Evolutionary conservation across 2,797 vertebrate species (phyloP), one percentile per base, ranked within the genome.

Genomic region (Halcyon badia): DNA sequence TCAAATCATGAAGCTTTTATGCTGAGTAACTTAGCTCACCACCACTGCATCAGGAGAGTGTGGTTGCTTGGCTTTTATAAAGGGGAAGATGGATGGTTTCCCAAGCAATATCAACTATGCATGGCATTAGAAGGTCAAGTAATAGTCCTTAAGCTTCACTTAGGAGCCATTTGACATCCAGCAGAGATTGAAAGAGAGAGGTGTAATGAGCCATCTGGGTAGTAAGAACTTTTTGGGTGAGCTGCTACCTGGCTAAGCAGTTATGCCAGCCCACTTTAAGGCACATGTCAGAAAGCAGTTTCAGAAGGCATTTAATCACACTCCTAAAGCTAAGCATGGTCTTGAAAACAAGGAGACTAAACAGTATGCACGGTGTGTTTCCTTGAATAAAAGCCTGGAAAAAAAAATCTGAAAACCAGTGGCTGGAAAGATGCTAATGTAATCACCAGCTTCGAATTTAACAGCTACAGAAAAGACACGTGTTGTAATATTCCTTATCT

Each of bases 141-240:
- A 71, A 31, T 13, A 11, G 52, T 82, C 70, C 80, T 93, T 70
- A 71, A 73, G 57, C 44, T 93, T 91, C 78, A 49, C 88, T 82
- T 87, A 68, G 85, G 58, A 95, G 41, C 66, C 70, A 56, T 92
- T 91, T 95, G 87, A 68, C 80, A 90, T 79, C 87, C 66, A 80
- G 70, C 39, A 90, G 86, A 89, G 33, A 62, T 73, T 44, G 21
- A 51, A 76, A 15, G 58, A 89, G 80, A 90, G 92, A 86, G 73
- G 85, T 93, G 83, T 84, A 95, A 95, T 83, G 85, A 94, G 77
- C 89, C 93, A 86, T 96, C 77, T 93, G 85, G 70, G 54, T 81
- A 48, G 62, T 82, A 79, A 70, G 85, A 95, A 91, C 60, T 73
- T 95, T 48, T 75, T 86, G 85, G 70, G 91, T 93, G 94, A 95